phyloP scores from a whole-genome alignment of 2,888 invertebrate species.

The Disparrhopalites patrizii region DNA sequence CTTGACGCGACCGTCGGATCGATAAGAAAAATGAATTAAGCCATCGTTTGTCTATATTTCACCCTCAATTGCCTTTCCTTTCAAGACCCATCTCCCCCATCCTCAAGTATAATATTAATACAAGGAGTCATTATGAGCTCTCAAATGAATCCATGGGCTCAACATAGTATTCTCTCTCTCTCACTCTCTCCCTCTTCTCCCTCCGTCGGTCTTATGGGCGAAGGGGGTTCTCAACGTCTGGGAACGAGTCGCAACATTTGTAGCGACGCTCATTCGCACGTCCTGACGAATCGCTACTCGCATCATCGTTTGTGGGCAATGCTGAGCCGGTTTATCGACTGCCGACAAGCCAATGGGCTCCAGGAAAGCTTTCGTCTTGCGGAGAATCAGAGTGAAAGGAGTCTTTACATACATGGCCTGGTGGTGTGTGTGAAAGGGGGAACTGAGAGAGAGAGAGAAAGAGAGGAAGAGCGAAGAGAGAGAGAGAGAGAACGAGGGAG shows the following conservation, averaged over 20 bases:
- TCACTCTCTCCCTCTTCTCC: not conserved
- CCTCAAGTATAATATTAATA: slow-evolving; percentile 43
- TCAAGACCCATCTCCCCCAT: slow-evolving; percentile 29
- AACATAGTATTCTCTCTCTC: slow-evolving; percentile 20
- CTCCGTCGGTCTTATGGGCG: slow-evolving; percentile 9
- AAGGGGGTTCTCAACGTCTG: slow-evolving; percentile 12
- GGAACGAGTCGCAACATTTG: slow-evolving; percentile 47
- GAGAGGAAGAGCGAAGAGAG: no score
- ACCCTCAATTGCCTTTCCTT: slow-evolving; percentile 47
- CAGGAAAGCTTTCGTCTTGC: slow-evolving; percentile 42
- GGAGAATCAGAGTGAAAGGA: slow-evolving; percentile 18
- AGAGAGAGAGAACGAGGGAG: not conserved
- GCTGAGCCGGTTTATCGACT: slow-evolving; percentile 44
- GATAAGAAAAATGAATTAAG: slow-evolving; percentile 49
- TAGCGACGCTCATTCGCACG: slow-evolving; percentile 49
- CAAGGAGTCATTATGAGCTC: slow-evolving; percentile 49
- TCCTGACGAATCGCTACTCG: slow-evolving; percentile 45
- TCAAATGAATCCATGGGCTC: slow-evolving; percentile 49
- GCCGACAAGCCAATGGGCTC: slow-evolving; percentile 47
- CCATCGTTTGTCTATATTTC: slow-evolving; percentile 49
- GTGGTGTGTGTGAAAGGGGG: no score
- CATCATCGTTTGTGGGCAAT: slow-evolving; percentile 45
- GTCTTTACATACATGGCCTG: slow-evolving; percentile 4
- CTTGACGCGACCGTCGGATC: slow-evolving; percentile 35
- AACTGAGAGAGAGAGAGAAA: not conserved